Conservation (phyloP, 2,888 invertebrate species). For the Acheta domesticus region DNA sequence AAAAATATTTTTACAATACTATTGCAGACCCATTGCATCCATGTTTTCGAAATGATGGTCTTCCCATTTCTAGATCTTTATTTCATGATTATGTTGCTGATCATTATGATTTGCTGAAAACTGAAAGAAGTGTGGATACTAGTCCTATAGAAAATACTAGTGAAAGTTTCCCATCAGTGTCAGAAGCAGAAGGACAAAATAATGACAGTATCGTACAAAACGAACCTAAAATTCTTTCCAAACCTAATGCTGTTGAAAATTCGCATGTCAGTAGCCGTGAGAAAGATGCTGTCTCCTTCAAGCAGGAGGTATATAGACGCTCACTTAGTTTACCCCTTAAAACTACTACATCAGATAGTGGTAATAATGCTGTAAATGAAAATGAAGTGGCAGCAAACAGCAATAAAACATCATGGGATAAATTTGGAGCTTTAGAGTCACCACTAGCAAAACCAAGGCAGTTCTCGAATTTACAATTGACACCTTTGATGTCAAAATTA, state of each 20-base stretch:
- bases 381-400: neutral
- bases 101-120: slow-evolving; percentile 51
- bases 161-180: neutral
- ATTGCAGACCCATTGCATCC: slow-evolving; percentile 78
- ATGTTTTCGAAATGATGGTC: slow-evolving; percentile 69
- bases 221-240: neutral
- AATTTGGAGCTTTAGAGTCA: slow-evolving; percentile 31
- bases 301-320: slow-evolving; percentile 47
- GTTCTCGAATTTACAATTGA: slow-evolving; percentile 66
- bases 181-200: neutral
- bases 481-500: slow-evolving; percentile 77
- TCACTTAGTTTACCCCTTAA: slow-evolving; percentile 71
- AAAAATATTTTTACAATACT: slow-evolving; percentile 58
- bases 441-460: slow-evolving; percentile 53
- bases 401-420: neutral
- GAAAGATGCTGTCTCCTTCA: neutral
- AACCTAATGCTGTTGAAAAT: neutral
- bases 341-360: slow-evolving; percentile 45
- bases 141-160: slow-evolving; percentile 9
- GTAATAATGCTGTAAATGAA: neutral
- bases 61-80: slow-evolving; percentile 67
- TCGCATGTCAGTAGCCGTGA: neutral
- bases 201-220: neutral
- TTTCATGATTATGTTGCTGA: slow-evolving; percentile 67
- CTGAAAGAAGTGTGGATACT: slow-evolving; percentile 36